phyloP scores from a whole-genome alignment of 1,140 invertebrate species.

The Cydia splendana region DNA sequence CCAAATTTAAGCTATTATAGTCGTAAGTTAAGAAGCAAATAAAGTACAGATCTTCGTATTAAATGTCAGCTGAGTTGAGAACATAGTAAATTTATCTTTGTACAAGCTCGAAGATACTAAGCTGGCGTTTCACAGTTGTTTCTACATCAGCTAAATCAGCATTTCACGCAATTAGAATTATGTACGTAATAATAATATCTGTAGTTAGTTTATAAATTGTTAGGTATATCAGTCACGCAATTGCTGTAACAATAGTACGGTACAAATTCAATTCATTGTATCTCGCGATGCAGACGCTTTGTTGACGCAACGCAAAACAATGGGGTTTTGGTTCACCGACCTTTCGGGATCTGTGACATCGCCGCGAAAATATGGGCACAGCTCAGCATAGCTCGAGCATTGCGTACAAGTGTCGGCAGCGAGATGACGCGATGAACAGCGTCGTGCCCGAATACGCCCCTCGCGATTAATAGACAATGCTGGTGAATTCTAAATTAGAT shows the following conservation, averaged over 20 bases:
- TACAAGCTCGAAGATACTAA: constrained; percentile 23
- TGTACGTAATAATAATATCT: constrained; percentile 32
- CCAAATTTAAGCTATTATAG: background rate
- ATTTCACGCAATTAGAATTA: constrained; percentile 37
- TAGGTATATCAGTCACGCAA: constrained; percentile 62
- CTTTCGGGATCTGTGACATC: constrained; percentile 76
- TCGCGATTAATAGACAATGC: constrained; percentile 63
- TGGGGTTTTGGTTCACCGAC: constrained; percentile 74
- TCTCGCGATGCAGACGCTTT: constrained; percentile 70
- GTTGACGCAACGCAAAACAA: constrained; percentile 77
- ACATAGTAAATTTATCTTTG: constrained; percentile 1
- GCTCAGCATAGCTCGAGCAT: constrained; percentile 52
- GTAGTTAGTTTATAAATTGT: constrained; percentile 31
- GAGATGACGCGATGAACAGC: constrained; percentile 65
- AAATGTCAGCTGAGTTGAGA: constrained; percentile 27
- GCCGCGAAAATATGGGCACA: constrained; percentile 77
- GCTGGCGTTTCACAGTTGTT: constrained; percentile 27
- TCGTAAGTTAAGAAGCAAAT: background rate
- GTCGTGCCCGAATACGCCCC: constrained; percentile 70
- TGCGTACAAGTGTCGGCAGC: constrained; percentile 46
- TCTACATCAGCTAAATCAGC: constrained; percentile 32
- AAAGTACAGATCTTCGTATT: constrained; percentile 13
- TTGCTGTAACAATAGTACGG: constrained; percentile 71
- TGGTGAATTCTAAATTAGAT: constrained; percentile 73
- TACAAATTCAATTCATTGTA: constrained; percentile 76